Base-by-base conservation (phyloP, 2,888 invertebrate genomes). In the Yponomeuta evonymella region DNA sequence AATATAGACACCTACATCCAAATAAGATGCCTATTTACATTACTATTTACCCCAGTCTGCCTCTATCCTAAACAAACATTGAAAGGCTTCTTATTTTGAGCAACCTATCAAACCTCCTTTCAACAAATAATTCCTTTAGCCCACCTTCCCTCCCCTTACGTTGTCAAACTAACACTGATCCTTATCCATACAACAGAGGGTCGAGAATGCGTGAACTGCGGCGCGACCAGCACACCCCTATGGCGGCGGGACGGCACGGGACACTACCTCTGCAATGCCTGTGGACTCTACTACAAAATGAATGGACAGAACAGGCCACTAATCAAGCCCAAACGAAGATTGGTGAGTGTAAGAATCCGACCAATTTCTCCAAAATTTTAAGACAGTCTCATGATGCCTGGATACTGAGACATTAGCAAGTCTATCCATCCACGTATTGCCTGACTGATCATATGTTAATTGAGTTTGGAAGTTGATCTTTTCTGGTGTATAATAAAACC, bases 231-330 rank as follows among this genome's bases (percentile, higher is more conserved):
- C 83, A 99, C 99, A 78, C 99, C 99, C 29, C 94, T 99, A 74
- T 98, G 98, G 98, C 95, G 98, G 85, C 94, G 99, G 81, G 99
- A 99, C 91, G 98, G 99, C 77, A 98, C 98, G 77, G 99, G 99
- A 68, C 98, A 97, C 90, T 99, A 99, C 94, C 95, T 96, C 82
- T 99, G 99, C 95, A 99, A 99, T 93, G 99, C 99, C 78, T 99
- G 99, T 92, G 99, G 99, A 80, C 95, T 99, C 79, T 99, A 99
- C 94, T 98, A 99, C 94, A 99, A 99, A 94, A 99, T 99, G 98
- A 99, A 99, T 93, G 99, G 99, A 82, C 98, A 98, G 90, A 99
- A 98, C 92, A 94, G 99, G 90, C 99, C 99, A 73, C 95, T 99
- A 85, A 98, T 99, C 94, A 99, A 99, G 95, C 99, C 99, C 85